Percentiles rank a stretch among this genome's conserved stretches.
phyloP scores from a whole-genome alignment of 2,113 vertebrate genomes.

The Gorsachius goisagi region DNA sequence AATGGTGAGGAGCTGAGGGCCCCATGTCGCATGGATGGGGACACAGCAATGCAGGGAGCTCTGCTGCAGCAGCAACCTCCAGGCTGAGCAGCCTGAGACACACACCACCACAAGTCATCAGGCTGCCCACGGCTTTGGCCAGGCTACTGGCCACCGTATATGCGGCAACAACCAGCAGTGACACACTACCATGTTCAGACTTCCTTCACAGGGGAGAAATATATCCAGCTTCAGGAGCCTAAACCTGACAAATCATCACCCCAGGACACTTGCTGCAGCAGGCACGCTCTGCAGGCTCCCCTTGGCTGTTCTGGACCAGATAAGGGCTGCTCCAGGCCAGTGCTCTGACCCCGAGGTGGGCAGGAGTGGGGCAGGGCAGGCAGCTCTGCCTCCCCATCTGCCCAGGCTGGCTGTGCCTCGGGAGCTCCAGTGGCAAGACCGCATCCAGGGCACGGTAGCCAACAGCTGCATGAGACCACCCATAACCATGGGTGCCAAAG shows the following conservation, averaged over 20 bases:
- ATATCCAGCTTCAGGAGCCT: neutral
- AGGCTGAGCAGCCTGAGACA: neutral
- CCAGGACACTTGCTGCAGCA: neutral
- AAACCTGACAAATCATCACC: neutral
- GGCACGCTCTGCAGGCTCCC: neutral
- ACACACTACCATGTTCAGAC: neutral
- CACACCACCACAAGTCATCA: neutral
- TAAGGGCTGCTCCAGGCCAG: neutral
- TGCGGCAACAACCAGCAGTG: neutral
- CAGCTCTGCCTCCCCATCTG: neutral
- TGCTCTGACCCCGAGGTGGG: neutral
- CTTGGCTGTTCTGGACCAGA: neutral
- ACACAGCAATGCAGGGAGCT: too few relatives aligned
- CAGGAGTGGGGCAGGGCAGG: neutral
- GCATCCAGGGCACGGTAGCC: rapidly evolving
- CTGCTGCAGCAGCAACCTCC: neutral
- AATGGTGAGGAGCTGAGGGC: too few relatives aligned
- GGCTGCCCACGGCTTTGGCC: neutral
- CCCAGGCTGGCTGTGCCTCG: neutral
- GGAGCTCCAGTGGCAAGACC: neutral
- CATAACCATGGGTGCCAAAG: neutral
- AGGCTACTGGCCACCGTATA: neutral
- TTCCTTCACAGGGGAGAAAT: neutral
- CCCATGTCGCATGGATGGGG: too few relatives aligned
- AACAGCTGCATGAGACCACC: neutral